Evolutionary conservation across 2,113 vertebrate species (phyloP).

Genomic region (Nothobranchius kuhntae): DNA sequence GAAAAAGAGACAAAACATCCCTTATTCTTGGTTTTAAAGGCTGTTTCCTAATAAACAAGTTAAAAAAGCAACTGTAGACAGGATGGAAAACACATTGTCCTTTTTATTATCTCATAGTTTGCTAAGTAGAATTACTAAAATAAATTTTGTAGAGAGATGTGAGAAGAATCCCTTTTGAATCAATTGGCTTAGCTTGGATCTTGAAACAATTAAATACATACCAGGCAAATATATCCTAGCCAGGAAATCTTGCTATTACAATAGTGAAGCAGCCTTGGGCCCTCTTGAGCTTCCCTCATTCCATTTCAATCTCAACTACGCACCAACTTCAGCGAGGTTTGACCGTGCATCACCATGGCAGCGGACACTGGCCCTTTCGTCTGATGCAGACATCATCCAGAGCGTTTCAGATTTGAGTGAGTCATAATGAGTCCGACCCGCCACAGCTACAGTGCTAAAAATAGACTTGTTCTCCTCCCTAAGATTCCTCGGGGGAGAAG

Average conservation of each 20-base stretch:
- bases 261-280: constrained; percentile 43
- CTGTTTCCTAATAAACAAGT: neutral
- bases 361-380: constrained; percentile 55
- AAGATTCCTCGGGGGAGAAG: constrained; percentile 56
- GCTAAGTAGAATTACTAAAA: constrained; percentile 1
- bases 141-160: neutral
- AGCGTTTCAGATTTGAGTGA: constrained; percentile 61
- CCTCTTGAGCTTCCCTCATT: constrained; percentile 52
- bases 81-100: neutral
- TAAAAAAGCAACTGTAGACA: neutral
- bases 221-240: constrained; percentile 27
- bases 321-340: constrained; percentile 57
- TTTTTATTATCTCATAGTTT: neutral
- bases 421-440: constrained; percentile 64
- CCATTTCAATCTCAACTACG: constrained; percentile 58
- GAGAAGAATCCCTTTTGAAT: constrained; percentile 28
- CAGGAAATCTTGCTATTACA: constrained; percentile 48
- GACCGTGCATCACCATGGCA: constrained; percentile 62
- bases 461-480: constrained; percentile 63
- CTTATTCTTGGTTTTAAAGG: neutral
- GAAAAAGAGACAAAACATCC: neutral
- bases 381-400: constrained; percentile 62
- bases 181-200: constrained; percentile 1
- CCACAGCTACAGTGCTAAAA: constrained; percentile 40
- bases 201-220: constrained; percentile 1